Evolutionary conservation across 2,797 vertebrate species (phyloP), one percentile per base, ranked within the genome.

Genomic region (Lerista edwardsae): DNA sequence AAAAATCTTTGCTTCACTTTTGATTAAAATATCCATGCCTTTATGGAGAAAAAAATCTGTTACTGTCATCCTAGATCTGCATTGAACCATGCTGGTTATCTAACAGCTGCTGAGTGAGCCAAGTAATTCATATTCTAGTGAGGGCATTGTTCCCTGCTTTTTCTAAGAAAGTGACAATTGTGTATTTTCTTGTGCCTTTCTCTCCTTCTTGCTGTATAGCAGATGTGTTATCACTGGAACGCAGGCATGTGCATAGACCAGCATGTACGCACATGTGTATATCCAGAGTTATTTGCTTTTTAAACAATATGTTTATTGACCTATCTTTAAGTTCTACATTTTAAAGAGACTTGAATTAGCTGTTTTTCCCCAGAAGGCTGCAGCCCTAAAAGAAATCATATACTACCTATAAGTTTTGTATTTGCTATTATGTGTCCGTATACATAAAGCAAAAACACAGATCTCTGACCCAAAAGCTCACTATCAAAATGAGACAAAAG

Each of bases 51-150:
- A 78, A 93, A 90, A 67, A 69, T 34, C 83, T 74, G 0, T 62
- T 82, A 59, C 84, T 21, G 67, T 89, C 89, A 71, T 85, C 69
- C 77, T 84, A 51, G 29, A 41, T 78, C 91, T 88, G 90, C 64
- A 0, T 75, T 82, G 83, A 83, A 72, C 71, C 68, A 61, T 73
- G 84, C 80, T 31, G 81, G 87, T 87, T 92, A 87, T 89, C 84
- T 87, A 67, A 87, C 69, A 62, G 59, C 75, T 81, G 76, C 79
- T 87, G 75, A 89, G 84, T 4, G 69, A 79, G 25, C 55, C 15
- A 76, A 34, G 55, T 74, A 88, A 57, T 89, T 84, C 77, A 74
- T 87, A 69, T 41, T 90, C 82, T 76, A 79, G 88, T 59, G 84
- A 61, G 47, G 77, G 27, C 1, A 71, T 90, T 89, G 87, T 87